Percentiles rank a stretch among this genome's conserved stretches.
These are phyloP conservation scores for Gymnarchus niloticus DNA, from an alignment of 2,113 vertebrate genomes.

Conservation along the genomic window DNA sequence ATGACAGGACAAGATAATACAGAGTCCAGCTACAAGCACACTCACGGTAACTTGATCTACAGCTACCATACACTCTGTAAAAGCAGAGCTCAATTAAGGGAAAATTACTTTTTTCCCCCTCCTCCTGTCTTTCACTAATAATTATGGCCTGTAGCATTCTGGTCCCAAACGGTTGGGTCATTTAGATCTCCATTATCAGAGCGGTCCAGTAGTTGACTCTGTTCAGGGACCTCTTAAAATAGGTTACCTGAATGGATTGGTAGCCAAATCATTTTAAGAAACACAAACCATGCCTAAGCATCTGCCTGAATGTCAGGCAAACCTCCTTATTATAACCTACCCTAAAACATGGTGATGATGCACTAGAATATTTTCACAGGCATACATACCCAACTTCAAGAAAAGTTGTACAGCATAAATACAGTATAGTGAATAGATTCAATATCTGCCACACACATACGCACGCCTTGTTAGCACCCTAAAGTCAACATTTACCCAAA, in stretches of 20 bases:
- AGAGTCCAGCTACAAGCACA: not conserved
- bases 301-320: not conserved
- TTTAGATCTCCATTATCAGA: not conserved
- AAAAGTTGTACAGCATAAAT: not conserved
- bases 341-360: not conserved
- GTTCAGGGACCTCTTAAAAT: not conserved
- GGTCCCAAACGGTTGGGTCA: not conserved
- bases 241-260: not conserved
- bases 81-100: not conserved
- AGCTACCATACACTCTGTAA: not conserved
- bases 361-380: not conserved
- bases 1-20: not conserved
- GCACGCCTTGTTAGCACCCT: too few species aligned
- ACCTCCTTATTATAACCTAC: not conserved
- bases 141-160: not conserved
- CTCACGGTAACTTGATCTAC: not conserved
- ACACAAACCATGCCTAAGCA: not conserved
- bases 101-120: not conserved
- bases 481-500: too few species aligned
- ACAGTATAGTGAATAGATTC: too few species aligned
- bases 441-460: too few species aligned
- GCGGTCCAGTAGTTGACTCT: not conserved
- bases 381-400: not conserved
- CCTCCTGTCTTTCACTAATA: not conserved
- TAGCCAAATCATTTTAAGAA: not conserved